These are phyloP conservation scores for Pandemis heparana DNA, from an alignment of 2,888 invertebrate species.

Conservation along the genomic window DNA sequence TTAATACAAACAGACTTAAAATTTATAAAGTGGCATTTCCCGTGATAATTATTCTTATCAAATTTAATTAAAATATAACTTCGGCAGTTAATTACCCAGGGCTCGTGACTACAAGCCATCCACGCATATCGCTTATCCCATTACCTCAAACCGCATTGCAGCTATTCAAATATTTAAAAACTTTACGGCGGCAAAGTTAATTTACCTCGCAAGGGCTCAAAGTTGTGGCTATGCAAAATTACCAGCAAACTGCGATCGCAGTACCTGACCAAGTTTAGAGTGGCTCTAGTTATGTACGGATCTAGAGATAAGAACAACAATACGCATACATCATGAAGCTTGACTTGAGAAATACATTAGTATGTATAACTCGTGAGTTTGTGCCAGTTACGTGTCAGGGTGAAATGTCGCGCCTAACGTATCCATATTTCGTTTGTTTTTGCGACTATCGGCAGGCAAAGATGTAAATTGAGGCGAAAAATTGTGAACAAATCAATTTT, in stretches of 20 bases:
- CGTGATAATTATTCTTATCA: constrained; percentile 7
- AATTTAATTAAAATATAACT: constrained; percentile 21
- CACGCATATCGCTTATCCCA: constrained; percentile 39
- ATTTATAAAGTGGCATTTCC: constrained; percentile 13
- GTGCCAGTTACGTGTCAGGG: constrained; percentile 6
- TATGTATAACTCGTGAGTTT: constrained; percentile 11
- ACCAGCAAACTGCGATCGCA: constrained; percentile 1
- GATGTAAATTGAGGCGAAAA: neutral
- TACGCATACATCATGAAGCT: constrained; percentile 15
- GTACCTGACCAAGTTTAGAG: constrained; percentile 10
- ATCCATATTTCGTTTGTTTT: neutral
- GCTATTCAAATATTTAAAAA: constrained; percentile 39
- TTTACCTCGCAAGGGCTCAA: constrained; percentile 23
- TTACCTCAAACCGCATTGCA: constrained; percentile 38
- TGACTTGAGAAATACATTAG: constrained; percentile 15
- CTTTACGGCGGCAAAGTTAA: constrained; percentile 15
- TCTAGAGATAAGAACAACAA: constrained; percentile 20
- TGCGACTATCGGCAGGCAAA: neutral
- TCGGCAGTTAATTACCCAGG: constrained; percentile 27
- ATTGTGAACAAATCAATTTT: too few relatives aligned
- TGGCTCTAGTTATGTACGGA: constrained; percentile 5
- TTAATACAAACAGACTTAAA: constrained; percentile 12
- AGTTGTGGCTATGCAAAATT: constrained; percentile 10
- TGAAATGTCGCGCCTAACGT: neutral
- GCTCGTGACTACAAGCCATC: constrained; percentile 35